Evolutionary conservation across 2,113 vertebrate genomes (phyloP).

Genomic region (Megaceryle torquata): DNA sequence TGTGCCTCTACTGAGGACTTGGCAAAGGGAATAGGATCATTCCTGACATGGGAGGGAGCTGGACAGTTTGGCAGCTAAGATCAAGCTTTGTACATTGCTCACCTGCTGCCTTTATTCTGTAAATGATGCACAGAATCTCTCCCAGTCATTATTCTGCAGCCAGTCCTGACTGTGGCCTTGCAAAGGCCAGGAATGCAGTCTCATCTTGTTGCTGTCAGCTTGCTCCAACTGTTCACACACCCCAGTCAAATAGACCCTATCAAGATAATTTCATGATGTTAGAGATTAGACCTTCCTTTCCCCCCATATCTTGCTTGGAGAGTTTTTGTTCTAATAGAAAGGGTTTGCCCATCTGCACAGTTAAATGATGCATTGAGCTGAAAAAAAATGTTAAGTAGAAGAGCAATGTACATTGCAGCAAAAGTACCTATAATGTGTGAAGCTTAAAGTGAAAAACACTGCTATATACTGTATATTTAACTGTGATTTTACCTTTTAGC

Average conservation of each 20-base stretch:
- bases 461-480: neutral
- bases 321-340: neutral
- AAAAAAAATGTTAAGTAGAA: neutral
- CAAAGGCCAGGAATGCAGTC: neutral
- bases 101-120: neutral
- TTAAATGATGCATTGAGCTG: neutral
- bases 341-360: neutral
- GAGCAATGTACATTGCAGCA: neutral
- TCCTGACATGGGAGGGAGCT: neutral
- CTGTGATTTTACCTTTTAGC: neutral
- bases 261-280: neutral
- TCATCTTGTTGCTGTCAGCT: neutral
- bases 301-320: neutral
- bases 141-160: neutral
- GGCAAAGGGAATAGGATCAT: neutral
- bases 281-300: neutral
- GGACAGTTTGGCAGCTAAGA: neutral
- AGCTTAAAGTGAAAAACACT: neutral
- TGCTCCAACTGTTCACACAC: neutral
- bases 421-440: neutral
- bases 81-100: neutral
- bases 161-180: neutral
- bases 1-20: neutral
- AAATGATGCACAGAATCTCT: neutral
- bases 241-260: neutral